A percentile compares a stretch with the other conserved stretches of the same genome.
These are phyloP conservation scores for Vipera latastei DNA, from an alignment of 2,797 vertebrate genomes.

Conservation along the genomic window DNA sequence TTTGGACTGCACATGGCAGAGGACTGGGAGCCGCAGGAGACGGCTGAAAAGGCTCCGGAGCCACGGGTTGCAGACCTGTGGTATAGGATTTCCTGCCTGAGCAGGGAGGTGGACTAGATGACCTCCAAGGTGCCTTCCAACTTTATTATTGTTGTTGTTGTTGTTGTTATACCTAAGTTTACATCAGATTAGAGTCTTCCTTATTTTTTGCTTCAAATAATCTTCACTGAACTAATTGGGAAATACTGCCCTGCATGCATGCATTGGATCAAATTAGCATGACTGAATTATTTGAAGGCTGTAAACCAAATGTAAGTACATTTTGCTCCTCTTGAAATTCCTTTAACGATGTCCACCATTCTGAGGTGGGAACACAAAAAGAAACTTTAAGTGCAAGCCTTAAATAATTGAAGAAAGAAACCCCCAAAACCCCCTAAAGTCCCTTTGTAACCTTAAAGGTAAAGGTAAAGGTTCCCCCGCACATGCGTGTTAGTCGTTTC, in stretches of 20 bases:
- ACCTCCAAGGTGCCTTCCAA: no score
- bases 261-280: neutral
- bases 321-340: neutral
- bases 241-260: neutral
- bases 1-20: no score
- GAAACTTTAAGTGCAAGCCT: neutral
- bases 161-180: neutral
- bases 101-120: no score
- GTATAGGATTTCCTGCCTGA: no score
- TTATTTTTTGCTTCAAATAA: neutral
- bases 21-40: no score
- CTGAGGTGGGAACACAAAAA: neutral
- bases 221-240: neutral
- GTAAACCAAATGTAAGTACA: neutral
- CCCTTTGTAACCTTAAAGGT: neutral
- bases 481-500: no score
- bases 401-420: neutral
- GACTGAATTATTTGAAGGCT: neutral
- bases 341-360: neutral
- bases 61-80: no score
- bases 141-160: no score
- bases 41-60: no score
- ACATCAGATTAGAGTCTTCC: neutral
- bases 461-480: no score
- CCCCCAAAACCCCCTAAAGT: neutral